Base-by-base conservation (phyloP, 2,113 vertebrate genomes). In the Puma concolor region DNA sequence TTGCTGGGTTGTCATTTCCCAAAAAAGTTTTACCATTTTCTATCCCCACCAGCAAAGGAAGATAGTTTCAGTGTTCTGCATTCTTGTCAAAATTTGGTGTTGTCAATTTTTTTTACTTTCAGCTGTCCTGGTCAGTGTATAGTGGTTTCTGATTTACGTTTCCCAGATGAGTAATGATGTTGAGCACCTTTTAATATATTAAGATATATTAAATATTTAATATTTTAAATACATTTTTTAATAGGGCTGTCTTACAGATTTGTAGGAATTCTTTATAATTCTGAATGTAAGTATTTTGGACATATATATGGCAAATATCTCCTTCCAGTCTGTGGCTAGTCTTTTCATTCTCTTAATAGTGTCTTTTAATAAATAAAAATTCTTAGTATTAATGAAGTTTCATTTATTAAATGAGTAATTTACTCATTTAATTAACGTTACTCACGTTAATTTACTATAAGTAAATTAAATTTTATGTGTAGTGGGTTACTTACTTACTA, bases 131-230 rank as follows among this genome's bases (percentile, higher is more conserved):
- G 81, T 88, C 8, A 77, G 3, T 63, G 52, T 97, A 50, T 50
- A 71, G 69, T 92, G 44, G 11, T 69, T 92, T 84, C 52, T 91
- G 23, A 87, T 87, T 95, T 97, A 77, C 25, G 91, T 91, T 94
- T 95, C 23, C 23, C 10, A 82, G 57, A 48, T 87, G 54, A 83
- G 27, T 69, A 63, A 77, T 88, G 76, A 91, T 88, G 50, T 80
- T 82, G 41, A 77, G 7, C 14, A 87, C 13, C 25, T 83, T 94
- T 71, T 97, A 87, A 71, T 83, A 23, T 87, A 69, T 76, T 95
- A 91, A 60, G 8, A 9, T 23, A 60, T 60, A 60, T 60, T 60
- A 60, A 60, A 60, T 60, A 60, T 60, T 60, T 23, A 60, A 60
- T 60, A 60, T 90, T 86, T 83, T 79, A 71, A 72, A 77, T 66